A percentile compares a stretch with the other conserved stretches of the same genome.
Conservation (phyloP, 2,888 invertebrate species). For the Muschampia plurimacula region DNA sequence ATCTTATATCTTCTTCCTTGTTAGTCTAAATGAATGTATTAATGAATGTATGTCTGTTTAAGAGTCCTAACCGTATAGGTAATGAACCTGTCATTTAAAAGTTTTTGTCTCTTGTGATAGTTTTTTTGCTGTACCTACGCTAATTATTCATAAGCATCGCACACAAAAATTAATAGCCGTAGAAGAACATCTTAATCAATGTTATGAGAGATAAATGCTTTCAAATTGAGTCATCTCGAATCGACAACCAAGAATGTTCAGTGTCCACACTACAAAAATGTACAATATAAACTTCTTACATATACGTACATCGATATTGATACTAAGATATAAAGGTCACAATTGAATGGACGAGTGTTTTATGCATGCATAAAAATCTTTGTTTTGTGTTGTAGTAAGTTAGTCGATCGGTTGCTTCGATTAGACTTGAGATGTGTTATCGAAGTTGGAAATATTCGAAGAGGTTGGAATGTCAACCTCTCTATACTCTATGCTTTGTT, state of each 20-base stretch:
- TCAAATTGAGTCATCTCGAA: slow-evolving; percentile 75
- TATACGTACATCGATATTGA: slow-evolving; percentile 43
- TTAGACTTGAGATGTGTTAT: slow-evolving; percentile 74
- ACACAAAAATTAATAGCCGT: slow-evolving; percentile 36
- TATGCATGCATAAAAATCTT: slow-evolving; percentile 4
- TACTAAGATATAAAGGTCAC: slow-evolving; percentile 46
- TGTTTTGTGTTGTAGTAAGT: slow-evolving; percentile 44
- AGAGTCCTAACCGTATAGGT: too few relatives aligned
- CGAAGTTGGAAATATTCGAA: slow-evolving; percentile 64
- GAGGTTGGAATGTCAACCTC: slow-evolving; percentile 65
- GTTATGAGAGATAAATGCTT: slow-evolving; percentile 66
- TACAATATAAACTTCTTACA: not conserved
- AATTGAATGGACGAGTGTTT: slow-evolving; percentile 39
- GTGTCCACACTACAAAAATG: slow-evolving; percentile 45
- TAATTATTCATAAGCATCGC: slow-evolving; percentile 38
- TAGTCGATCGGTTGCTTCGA: slow-evolving; percentile 67
- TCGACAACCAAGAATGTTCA: slow-evolving; percentile 69
- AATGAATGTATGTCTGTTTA: too few relatives aligned
- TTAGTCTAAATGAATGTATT: too few relatives aligned
- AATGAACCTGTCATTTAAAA: too few relatives aligned
- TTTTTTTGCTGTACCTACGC: slow-evolving; percentile 10
- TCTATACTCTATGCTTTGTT: slow-evolving; percentile 52
- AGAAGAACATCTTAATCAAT: slow-evolving; percentile 48
- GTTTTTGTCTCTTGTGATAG: slow-evolving; percentile 1
- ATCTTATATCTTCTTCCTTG: too few relatives aligned